Evolutionary conservation across 2,888 invertebrate species (phyloP), one percentile per base, ranked within the genome.

Genomic region (Schrankia costaestrigalis): DNA sequence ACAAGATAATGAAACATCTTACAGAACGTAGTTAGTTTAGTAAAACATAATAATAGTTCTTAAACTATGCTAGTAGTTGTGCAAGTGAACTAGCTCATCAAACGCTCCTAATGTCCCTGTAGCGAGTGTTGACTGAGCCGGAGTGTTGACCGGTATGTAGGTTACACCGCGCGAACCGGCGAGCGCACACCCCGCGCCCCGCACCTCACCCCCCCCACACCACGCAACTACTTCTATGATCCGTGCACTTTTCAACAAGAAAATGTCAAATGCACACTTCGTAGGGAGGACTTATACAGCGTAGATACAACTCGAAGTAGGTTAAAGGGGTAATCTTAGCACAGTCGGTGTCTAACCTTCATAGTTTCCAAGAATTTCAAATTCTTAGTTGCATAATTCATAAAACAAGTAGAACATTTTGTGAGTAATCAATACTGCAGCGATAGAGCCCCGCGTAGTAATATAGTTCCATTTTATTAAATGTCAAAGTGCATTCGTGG

Each of bases 131-230:
- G 87, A 86, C 86, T 87, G 86, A 78, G 84, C 66, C 85, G 87
- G 87, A 86, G 86, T 87, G 86, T 82, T 87, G 87, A 87, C 87
- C 87, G 86, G 86, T 79, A 87, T 87, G 80, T 87, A 85, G 87
- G 87, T 86, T 85, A 86, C 81, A 71, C 74, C 59, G 82, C 83
- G 77, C 84, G 76, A 78, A 78, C 78, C 75, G 68, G 65, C 77
- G 69, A 67, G 54, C 66, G 54, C 68, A 46, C 65, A 58, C 46
- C 54, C 44, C 54, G 53, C 56, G 35, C 56, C 45, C 45, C 46
- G 36, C 48, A 30, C 57, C 41, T 47, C 51, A 25, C 67, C 56
- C 61, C 56, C 61, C 56, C 59, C 57, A 44, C 49, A 56, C 62
- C 54, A 70, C 80, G 76, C 78, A 80, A 68, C 83, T 79, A 77